phyloP scores from a whole-genome alignment of 2,888 invertebrate species.

The Pterostichus madidus region DNA sequence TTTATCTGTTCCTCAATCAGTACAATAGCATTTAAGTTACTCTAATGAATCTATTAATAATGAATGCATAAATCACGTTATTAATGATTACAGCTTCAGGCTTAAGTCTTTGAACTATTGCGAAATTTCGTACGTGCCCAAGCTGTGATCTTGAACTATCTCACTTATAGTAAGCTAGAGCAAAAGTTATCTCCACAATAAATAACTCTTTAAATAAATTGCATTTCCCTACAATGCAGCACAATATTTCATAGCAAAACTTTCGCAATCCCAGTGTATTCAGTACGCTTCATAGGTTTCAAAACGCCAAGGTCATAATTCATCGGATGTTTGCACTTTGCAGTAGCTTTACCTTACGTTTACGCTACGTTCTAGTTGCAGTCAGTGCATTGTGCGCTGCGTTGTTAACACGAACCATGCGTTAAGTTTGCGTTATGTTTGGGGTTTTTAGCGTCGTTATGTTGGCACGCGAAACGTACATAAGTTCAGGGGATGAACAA shows the following conservation, averaged over 20 bases:
- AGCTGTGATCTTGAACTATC: conserved; percentile 9
- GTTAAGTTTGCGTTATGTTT: conserved; percentile 41
- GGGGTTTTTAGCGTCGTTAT: conserved; percentile 42
- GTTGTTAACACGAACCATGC: conserved; percentile 38
- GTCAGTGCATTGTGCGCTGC: conserved; percentile 40
- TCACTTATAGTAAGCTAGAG: conserved; percentile 13
- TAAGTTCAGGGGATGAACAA: conserved; percentile 57
- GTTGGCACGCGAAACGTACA: conserved; percentile 54
- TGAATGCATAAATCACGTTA: too few relatives aligned
- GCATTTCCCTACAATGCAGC: conserved; percentile 53
- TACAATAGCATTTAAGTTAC: too few relatives aligned
- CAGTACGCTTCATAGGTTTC: conserved; percentile 23
- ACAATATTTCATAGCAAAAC: conserved; percentile 33
- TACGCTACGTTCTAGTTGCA: conserved; percentile 37
- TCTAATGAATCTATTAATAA: too few relatives aligned
- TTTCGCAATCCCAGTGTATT: conserved; percentile 36
- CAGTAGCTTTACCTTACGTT: conserved; percentile 33
- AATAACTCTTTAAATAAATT: conserved; percentile 47
- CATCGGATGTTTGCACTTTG: conserved; percentile 56
- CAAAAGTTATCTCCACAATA: conserved; percentile 32
- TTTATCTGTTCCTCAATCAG: too few relatives aligned
- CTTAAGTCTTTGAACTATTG: too few relatives aligned
- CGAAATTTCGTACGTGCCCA: background rate
- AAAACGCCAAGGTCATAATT: conserved; percentile 53
- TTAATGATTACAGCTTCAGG: too few relatives aligned